Conservation (phyloP, 2,797 vertebrate species). For the Gymnocypris eckloni region DNA sequence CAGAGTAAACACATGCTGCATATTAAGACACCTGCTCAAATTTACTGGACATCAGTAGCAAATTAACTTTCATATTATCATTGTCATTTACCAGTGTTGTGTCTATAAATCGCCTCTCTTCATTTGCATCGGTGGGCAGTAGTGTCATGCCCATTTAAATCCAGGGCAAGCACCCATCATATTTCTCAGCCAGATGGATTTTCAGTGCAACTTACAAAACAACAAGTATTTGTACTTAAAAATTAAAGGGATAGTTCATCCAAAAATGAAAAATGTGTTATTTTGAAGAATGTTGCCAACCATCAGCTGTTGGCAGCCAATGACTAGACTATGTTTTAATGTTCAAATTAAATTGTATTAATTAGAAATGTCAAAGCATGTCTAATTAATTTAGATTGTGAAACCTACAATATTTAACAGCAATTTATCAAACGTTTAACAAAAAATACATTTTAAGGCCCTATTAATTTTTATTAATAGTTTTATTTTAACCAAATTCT, state of each 20-base stretch:
- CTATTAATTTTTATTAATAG: no score
- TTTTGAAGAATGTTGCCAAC: no score
- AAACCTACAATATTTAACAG: no score
- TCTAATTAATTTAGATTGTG: no score
- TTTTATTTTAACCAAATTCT: no score
- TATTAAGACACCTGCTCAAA: conserved; percentile 71
- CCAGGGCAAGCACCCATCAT: not conserved
- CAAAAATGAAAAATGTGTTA: not conserved
- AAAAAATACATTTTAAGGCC: no score
- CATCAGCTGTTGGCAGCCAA: no score
- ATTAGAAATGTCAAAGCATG: no score
- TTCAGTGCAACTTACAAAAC: not conserved
- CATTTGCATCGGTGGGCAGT: conserved; percentile 68
- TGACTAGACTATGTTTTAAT: no score
- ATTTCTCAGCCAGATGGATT: conserved; percentile 9
- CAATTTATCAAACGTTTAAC: no score
- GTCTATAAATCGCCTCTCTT: conserved; percentile 65
- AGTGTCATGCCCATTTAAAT: conserved; percentile 39
- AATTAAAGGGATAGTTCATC: not conserved
- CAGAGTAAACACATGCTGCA: conserved; percentile 66
- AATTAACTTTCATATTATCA: conserved; percentile 76
- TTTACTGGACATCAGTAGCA: conserved; percentile 78
- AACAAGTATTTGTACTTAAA: not conserved
- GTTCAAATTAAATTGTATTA: no score
- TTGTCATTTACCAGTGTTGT: conserved; percentile 76